Percentiles rank a stretch among this genome's conserved stretches.
phyloP scores from a whole-genome alignment of 2,113 vertebrate species.

The Corythornis cristatus region DNA sequence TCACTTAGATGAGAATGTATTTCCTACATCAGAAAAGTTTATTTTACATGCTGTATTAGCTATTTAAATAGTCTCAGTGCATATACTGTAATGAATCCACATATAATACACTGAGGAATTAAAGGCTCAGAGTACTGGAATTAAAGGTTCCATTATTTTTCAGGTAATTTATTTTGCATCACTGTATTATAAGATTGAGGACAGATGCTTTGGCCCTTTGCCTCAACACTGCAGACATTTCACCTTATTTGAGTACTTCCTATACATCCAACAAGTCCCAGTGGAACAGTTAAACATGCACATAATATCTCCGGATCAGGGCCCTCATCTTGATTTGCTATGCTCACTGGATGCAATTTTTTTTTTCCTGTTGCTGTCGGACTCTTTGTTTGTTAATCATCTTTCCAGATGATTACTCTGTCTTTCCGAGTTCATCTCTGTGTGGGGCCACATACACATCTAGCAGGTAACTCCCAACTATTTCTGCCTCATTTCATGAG shows the following conservation, averaged over 20 bases:
- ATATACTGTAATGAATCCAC: conserved; percentile 46
- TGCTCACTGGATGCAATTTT: not conserved
- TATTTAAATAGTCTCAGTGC: conserved; percentile 45
- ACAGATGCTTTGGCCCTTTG: conserved; percentile 69
- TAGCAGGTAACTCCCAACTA: not conserved
- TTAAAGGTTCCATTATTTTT: conserved; percentile 69
- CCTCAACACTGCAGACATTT: conserved; percentile 38
- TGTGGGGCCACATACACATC: not conserved
- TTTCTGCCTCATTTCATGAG: not conserved
- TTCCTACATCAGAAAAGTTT: conserved; percentile 64
- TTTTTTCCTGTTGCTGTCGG: not conserved
- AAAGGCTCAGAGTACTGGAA: conserved; percentile 57
- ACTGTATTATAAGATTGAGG: conserved; percentile 63
- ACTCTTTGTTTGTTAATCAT: conserved; percentile 14
- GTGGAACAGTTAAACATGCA: conserved; percentile 12
- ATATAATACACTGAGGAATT: conserved; percentile 57
- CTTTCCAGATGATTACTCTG: conserved; percentile 34
- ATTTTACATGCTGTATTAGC: conserved; percentile 53
- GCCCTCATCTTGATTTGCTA: not conserved
- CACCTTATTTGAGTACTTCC: conserved; percentile 57
- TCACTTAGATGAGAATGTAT: conserved; percentile 47
- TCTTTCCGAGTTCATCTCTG: not conserved
- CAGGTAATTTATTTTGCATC: conserved; percentile 67
- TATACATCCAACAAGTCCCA: conserved; percentile 46
- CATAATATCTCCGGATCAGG: conserved; percentile 18